These are phyloP conservation scores for Hormiphora californensis DNA, from an alignment of 37 sponge, comb jelly and placozoan species.

Conservation along the genomic window DNA sequence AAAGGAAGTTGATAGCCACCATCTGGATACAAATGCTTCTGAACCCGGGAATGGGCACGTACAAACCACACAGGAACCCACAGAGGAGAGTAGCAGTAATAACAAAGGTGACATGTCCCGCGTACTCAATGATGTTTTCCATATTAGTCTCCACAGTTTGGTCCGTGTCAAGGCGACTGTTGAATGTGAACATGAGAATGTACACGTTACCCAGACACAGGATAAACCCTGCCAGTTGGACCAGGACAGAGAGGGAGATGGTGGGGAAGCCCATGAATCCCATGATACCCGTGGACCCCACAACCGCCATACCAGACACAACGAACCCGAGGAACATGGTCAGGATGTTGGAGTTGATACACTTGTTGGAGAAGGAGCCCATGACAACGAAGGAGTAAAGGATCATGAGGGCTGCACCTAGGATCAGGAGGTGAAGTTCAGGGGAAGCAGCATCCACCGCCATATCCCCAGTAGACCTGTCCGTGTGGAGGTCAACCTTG, in stretches of 20 bases:
- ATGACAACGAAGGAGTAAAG: slow-evolving; percentile 32
- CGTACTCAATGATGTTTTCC: slow-evolving; percentile 19
- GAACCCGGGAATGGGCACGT: slow-evolving; percentile 39
- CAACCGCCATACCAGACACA: slow-evolving; percentile 16
- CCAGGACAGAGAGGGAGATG: background rate
- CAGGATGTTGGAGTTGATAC: slow-evolving; percentile 37
- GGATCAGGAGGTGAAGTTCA: slow-evolving; percentile 26
- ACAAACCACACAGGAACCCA: slow-evolving; percentile 42
- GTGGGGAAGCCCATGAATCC: slow-evolving; percentile 44
- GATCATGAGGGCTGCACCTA: slow-evolving; percentile 9
- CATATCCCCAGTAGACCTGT: slow-evolving; percentile 39
- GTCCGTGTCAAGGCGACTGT: slow-evolving; percentile 20
- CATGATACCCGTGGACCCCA: slow-evolving; percentile 8
- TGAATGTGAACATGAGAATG: slow-evolving; percentile 46
- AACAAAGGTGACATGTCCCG: slow-evolving; percentile 27
- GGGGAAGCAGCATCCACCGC: slow-evolving; percentile 12
- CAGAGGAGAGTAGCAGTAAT: slow-evolving; percentile 37
- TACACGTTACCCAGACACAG: slow-evolving; percentile 24
- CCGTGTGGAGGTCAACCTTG: slow-evolving; percentile 31
- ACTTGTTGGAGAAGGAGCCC: slow-evolving; percentile 46
- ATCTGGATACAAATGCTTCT: background rate
- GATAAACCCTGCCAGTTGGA: slow-evolving; percentile 24
- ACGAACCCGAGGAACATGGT: slow-evolving; percentile 11
- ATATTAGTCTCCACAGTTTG: slow-evolving; percentile 24
- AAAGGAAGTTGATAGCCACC: too few species aligned